These are phyloP conservation scores for Riptortus pedestris DNA, from an alignment of 1,140 invertebrate genomes.

Conservation along the genomic window DNA sequence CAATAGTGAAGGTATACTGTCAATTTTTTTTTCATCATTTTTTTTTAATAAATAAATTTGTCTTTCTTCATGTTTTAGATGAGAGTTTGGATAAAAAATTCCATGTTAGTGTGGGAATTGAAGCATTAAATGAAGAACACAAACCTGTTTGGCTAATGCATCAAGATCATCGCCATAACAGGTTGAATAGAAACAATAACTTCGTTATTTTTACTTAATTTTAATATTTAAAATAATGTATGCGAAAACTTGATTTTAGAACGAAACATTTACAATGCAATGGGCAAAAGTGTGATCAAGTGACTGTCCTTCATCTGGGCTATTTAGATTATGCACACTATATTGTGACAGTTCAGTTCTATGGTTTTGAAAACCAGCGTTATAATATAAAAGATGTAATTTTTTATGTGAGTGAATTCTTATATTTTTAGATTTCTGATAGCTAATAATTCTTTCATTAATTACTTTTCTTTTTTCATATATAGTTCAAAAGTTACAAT, in stretches of 20 bases:
- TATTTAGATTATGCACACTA: slow-evolving; percentile 81
- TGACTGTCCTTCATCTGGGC: slow-evolving; percentile 81
- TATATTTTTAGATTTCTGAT: background rate
- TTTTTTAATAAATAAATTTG: background rate
- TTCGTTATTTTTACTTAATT: slow-evolving; percentile 15
- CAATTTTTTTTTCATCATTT: too few species aligned
- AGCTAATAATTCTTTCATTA: background rate
- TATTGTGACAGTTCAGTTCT: slow-evolving; percentile 71
- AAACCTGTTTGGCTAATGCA: slow-evolving; percentile 53
- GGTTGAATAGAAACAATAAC: slow-evolving; percentile 38
- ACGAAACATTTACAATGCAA: slow-evolving; percentile 72
- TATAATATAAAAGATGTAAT: slow-evolving; percentile 74
- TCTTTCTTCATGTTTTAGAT: slow-evolving; percentile 48
- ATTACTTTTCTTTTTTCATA: slow-evolving; percentile 35
- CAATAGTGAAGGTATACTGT: slow-evolving; percentile 64
- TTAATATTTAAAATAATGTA: background rate
- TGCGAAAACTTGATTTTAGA: slow-evolving; percentile 33
- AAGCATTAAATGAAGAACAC: slow-evolving; percentile 62
- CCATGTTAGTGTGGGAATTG: slow-evolving; percentile 67
- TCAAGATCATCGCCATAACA: slow-evolving; percentile 54
- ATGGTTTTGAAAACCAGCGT: slow-evolving; percentile 69
- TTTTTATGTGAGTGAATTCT: slow-evolving; percentile 71
- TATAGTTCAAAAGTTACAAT: slow-evolving; percentile 92
- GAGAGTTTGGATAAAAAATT: slow-evolving; percentile 82
- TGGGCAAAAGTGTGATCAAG: slow-evolving; percentile 71